These are phyloP conservation scores for Dryoscopus gambensis DNA, from an alignment of 2,113 vertebrate genomes.

Conservation along the genomic window DNA sequence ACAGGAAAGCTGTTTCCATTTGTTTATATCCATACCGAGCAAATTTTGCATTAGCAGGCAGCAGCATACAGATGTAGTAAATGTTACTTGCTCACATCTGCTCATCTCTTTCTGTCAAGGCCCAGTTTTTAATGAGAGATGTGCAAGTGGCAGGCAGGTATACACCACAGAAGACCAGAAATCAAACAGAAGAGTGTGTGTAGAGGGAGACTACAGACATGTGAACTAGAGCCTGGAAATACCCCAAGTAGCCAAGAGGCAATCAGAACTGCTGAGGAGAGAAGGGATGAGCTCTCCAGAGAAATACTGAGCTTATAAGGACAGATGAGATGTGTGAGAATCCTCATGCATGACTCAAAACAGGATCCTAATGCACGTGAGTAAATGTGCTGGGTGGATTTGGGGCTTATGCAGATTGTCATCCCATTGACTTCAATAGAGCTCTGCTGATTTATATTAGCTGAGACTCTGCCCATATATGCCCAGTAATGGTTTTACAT, in stretches of 20 bases:
- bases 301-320: not conserved
- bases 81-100: not conserved
- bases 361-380: rapidly evolving
- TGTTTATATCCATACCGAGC: not conserved
- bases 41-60: not conserved
- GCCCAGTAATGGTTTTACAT: not conserved
- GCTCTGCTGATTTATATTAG: not conserved
- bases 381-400: not conserved
- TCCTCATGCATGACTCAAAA: not conserved
- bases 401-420: not conserved
- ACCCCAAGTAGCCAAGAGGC: not conserved
- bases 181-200: not conserved
- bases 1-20: not conserved
- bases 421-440: not conserved
- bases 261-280: not conserved
- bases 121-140: not conserved
- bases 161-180: not conserved
- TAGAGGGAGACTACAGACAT: not conserved
- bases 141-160: not conserved
- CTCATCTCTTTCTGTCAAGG: not conserved
- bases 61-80: not conserved
- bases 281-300: not conserved
- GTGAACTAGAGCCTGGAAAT: not conserved
- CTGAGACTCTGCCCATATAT: not conserved
- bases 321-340: not conserved